Base-by-base conservation (phyloP, 2,113 vertebrate genomes). In the Eonycteris spelaea region DNA sequence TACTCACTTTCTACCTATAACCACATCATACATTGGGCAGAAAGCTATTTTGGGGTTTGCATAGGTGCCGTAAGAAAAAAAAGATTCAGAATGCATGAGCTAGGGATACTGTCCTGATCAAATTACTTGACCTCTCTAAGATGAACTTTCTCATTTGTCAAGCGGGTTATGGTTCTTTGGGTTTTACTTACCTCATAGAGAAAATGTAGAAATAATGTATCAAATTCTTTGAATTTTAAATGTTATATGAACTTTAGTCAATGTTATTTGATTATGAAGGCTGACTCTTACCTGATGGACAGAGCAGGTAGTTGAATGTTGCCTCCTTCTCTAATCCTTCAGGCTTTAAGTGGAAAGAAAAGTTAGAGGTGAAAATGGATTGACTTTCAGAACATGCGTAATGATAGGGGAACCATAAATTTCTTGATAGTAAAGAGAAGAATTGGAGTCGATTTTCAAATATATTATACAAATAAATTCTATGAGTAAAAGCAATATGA, bases 261-360 rank as follows among this genome's bases (percentile, higher is more conserved):
- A 16, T 53, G 28, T n/a, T 38, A 78, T 68, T 91, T 84, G 80
- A 73, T 67, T 63, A 33, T 24, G n/a, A 91, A 83, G 26, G 22
- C 9, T 80, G 28, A 21, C 21, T 88, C 97, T 98, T 98, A 99
- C 98, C 98, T 93, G 92, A 48, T n/a, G 97, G 95, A 79, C 98
- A 98, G 35, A 98, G 59, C 59, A 99, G 14, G 59, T 93, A 97
- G 83, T 96, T 99, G 97, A 98, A 93, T 0, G 97, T 98, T 53
- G n/a, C 94, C 95, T 99, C 98, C 26, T 92, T 98, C 75, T 98
- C 95, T 55, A 94, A 82, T 63, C 98, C 99, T 97, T 98, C 98
- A 24, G 98, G 98, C 99, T 99, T 90, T 35, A 59, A 65, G 18
- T 3, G 61, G 48, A 85, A 83, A 74, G 65, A 87, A 93, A 96